phyloP scores from a whole-genome alignment of 1,140 invertebrate species.

The Zophobas atratus region DNA sequence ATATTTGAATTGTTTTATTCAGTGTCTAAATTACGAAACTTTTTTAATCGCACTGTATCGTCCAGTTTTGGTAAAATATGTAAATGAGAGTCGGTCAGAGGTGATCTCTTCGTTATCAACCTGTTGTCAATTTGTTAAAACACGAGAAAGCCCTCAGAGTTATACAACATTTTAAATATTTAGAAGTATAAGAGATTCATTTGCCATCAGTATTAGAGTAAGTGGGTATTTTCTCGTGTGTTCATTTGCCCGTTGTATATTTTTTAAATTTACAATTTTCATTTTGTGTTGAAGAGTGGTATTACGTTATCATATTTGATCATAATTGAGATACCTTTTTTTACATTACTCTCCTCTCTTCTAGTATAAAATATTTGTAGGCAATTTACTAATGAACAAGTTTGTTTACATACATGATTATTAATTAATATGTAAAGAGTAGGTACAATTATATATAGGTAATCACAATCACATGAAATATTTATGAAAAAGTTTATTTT shows the following conservation, averaged over 20 bases:
- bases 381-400: conserved; percentile 39
- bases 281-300: conserved; percentile 29
- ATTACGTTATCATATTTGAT: conserved; percentile 5
- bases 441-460: conserved; percentile 37
- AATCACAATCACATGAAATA: conserved; percentile 33
- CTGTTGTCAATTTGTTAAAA: background rate
- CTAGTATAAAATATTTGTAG: conserved; percentile 37
- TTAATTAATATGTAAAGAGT: conserved; percentile 33
- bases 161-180: conserved; percentile 13
- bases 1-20: too few relatives aligned
- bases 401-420: conserved; percentile 15
- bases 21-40: too few relatives aligned
- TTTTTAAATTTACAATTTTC: conserved; percentile 17
- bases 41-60: too few relatives aligned
- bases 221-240: conserved; percentile 1
- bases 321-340: background rate
- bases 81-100: background rate
- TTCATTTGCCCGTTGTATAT: background rate
- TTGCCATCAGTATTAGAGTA: conserved; percentile 23
- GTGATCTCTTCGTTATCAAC: conserved; percentile 7
- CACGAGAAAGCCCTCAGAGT: background rate
- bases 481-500: conserved; percentile 45
- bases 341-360: conserved; percentile 16
- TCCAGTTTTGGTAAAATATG: background rate
- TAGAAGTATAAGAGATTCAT: conserved; percentile 9